Evolutionary conservation across 2,113 vertebrate species (phyloP).

Genomic region (Poicephalus meyeri): DNA sequence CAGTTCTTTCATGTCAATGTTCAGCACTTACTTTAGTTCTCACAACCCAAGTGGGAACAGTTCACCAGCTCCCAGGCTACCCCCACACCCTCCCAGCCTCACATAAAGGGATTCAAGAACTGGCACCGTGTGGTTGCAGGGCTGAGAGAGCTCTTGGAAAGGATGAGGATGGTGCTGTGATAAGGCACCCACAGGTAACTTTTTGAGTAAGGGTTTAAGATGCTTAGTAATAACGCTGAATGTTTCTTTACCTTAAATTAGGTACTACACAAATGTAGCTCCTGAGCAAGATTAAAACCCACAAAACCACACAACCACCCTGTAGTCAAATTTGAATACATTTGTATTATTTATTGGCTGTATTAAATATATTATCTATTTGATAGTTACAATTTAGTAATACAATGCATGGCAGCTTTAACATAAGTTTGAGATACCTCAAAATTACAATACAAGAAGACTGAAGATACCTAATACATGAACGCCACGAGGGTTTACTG

Average conservation of each 20-base stretch:
- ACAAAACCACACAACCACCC: background rate
- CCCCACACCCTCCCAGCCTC: background rate
- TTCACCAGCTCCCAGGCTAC: rapidly evolving
- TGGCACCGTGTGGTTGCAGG: rapidly evolving
- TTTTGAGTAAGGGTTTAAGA: background rate
- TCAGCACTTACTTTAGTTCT: background rate
- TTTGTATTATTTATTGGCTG: constrained; percentile 81
- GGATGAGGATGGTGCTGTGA: too few species aligned
- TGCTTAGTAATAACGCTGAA: rapidly evolving
- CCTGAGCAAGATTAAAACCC: background rate
- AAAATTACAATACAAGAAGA: constrained; percentile 68
- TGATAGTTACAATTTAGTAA: constrained; percentile 87
- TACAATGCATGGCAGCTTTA: constrained; percentile 81
- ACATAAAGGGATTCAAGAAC: background rate
- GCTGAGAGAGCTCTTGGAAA: background rate
- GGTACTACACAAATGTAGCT: rapidly evolving
- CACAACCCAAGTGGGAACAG: too few species aligned
- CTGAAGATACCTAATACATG: constrained; percentile 63
- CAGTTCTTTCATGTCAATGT: background rate
- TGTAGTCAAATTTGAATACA: background rate
- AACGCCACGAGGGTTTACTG: constrained; percentile 70
- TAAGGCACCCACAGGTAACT: background rate
- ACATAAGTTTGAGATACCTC: constrained; percentile 73
- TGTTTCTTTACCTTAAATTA: background rate
- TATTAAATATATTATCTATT: constrained; percentile 90